Conservation (phyloP, 1,140 invertebrate genomes). For the Drosophila repletoides region DNA sequence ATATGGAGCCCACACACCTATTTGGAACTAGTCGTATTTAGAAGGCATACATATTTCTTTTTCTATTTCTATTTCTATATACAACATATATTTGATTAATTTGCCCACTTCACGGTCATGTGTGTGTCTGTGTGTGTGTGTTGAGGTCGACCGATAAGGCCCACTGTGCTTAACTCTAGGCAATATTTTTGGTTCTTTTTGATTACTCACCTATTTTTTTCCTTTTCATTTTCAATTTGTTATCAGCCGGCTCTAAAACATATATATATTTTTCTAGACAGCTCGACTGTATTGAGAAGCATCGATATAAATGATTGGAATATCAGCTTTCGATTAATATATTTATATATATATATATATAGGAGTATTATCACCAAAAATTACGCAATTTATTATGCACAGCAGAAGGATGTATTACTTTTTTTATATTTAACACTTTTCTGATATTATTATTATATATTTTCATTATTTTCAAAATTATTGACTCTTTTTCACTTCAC, state of each 20-base stretch:
- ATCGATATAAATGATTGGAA: slow-evolving; percentile 8
- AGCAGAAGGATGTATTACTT: too few species aligned
- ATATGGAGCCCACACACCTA: slow-evolving; percentile 37
- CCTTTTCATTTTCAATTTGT: not conserved
- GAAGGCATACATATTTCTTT: not conserved
- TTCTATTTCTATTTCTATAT: slow-evolving; percentile 8
- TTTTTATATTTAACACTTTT: too few species aligned
- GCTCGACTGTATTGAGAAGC: slow-evolving; percentile 6
- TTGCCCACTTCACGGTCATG: slow-evolving; percentile 55
- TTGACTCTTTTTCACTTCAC: too few species aligned
- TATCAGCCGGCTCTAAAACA: slow-evolving; percentile 21
- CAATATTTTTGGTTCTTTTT: slow-evolving; percentile 14
- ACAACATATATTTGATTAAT: slow-evolving; percentile 57
- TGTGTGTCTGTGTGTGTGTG: too few species aligned
- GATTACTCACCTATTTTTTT: slow-evolving; percentile 26
- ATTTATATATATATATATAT: too few species aligned
- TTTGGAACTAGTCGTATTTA: not conserved
- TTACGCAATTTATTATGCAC: too few species aligned
- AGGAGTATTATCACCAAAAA: too few species aligned
- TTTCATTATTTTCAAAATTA: too few species aligned
- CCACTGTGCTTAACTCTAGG: slow-evolving; percentile 24
- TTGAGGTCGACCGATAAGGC: slow-evolving; percentile 57
- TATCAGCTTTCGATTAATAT: slow-evolving; percentile 1
- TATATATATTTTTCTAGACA: slow-evolving; percentile 1
- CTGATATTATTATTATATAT: too few species aligned